A percentile compares a stretch with the other conserved stretches of the same genome.
phyloP scores from a whole-genome alignment of 2,113 vertebrate genomes.

The Sclerurus mexicanus region DNA sequence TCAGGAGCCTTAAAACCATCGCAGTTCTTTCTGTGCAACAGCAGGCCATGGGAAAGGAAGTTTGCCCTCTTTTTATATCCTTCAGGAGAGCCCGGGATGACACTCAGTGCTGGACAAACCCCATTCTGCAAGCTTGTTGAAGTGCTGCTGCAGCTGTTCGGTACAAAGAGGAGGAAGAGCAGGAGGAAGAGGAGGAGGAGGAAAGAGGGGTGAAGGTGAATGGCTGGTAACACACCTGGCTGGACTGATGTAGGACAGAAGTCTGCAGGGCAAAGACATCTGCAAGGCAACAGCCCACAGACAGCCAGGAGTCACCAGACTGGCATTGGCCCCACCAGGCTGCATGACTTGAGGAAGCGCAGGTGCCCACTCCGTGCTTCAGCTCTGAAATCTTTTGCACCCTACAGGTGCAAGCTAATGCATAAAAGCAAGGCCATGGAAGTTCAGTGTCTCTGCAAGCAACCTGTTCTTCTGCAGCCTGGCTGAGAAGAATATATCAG shows the following conservation, averaged over 20 bases:
- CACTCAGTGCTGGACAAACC: fast-evolving
- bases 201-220: not conserved
- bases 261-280: not conserved
- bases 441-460: not conserved
- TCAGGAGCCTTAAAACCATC: not conserved
- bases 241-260: not conserved
- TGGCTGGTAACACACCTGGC: not conserved
- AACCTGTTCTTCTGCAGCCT: not conserved
- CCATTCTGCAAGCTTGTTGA: not conserved
- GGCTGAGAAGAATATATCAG: not conserved
- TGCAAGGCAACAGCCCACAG: not conserved
- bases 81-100: fast-evolving
- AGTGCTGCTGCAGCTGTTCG: not conserved
- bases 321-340: not conserved
- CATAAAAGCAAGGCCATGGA: not conserved
- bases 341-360: not conserved
- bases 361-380: not conserved
- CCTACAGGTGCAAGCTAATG: not conserved
- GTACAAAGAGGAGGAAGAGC: not conserved
- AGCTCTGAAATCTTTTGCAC: not conserved
- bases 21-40: not conserved
- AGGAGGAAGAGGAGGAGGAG: not conserved
- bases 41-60: not conserved
- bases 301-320: not conserved
- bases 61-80: not conserved